phyloP scores from a whole-genome alignment of 1,140 invertebrate species.

The Archivesica marissinica region DNA sequence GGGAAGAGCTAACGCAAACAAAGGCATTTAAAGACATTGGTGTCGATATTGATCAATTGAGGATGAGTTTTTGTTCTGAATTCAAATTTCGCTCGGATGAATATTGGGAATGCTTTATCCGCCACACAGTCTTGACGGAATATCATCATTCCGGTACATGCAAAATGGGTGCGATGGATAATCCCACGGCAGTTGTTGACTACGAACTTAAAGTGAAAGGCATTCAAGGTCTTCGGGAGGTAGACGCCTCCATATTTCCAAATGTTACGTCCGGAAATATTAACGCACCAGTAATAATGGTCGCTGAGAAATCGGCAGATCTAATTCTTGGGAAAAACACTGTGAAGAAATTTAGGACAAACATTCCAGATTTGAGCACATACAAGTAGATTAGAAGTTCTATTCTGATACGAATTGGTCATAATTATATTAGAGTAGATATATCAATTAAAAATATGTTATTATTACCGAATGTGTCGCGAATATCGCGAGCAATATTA shows the following conservation, averaged over 20 bases:
- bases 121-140: constrained; percentile 85
- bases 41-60: not conserved
- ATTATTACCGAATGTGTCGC: too few relatives aligned
- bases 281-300: constrained; percentile 92
- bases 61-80: constrained; percentile 3
- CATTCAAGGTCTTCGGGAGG: not conserved
- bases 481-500: too few relatives aligned
- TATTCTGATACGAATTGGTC: too few relatives aligned
- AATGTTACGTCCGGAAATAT: constrained; percentile 87
- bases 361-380: not conserved
- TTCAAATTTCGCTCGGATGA: constrained; percentile 66
- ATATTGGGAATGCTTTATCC: constrained; percentile 79
- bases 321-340: constrained; percentile 85
- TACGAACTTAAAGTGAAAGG: constrained; percentile 85
- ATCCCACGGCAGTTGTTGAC: constrained; percentile 93
- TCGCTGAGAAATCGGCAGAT: constrained; percentile 93
- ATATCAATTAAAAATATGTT: too few relatives aligned
- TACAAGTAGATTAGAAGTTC: too few relatives aligned
- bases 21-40: constrained; percentile 9
- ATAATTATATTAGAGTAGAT: too few relatives aligned
- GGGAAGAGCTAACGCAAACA: constrained; percentile 13
- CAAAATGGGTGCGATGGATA: constrained; percentile 95
- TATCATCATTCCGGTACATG: constrained; percentile 95
- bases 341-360: not conserved
- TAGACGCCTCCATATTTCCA: constrained; percentile 76